phyloP scores from a whole-genome alignment of 2,113 vertebrate genomes.

The Artemisiospiza belli region DNA sequence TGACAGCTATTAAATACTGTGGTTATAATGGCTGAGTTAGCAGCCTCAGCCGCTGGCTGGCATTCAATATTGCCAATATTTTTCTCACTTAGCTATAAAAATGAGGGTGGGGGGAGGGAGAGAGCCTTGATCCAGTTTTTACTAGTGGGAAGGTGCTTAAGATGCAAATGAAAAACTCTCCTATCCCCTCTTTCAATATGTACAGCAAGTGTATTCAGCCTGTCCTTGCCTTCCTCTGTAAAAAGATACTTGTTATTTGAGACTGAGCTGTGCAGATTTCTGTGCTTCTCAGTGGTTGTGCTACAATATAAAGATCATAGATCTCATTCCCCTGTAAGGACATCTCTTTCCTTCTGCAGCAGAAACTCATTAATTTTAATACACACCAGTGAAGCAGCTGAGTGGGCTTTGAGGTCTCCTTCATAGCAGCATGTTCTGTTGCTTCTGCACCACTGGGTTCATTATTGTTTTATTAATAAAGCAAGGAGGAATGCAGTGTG shows the following conservation, averaged over 20 bases:
- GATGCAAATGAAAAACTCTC: conserved; percentile 15
- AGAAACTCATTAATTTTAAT: conserved; percentile 52
- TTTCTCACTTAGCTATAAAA: not conserved
- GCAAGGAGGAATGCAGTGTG: not conserved
- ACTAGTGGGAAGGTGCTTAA: conserved; percentile 9
- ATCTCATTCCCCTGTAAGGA: not conserved
- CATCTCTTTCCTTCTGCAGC: not conserved
- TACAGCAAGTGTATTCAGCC: not conserved
- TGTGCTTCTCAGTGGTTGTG: not conserved
- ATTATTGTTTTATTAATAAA: conserved; percentile 54
- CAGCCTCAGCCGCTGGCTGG: conserved; percentile 7
- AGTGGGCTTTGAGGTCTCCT: conserved; percentile 13
- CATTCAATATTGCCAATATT: not conserved
- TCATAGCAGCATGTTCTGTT: not conserved
- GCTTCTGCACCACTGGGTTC: conserved; percentile 2
- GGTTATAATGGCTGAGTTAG: not conserved
- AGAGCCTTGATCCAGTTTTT: not conserved
- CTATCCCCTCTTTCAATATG: not conserved
- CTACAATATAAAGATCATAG: conserved; percentile 9
- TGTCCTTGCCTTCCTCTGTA: not conserved
- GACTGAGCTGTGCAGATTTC: not conserved
- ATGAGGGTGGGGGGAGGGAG: not conserved
- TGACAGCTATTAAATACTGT: not conserved
- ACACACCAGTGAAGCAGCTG: not conserved
- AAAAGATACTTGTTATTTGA: not conserved